phyloP scores from a whole-genome alignment of 1,140 invertebrate species.

The Luehdorfia chinensis region DNA sequence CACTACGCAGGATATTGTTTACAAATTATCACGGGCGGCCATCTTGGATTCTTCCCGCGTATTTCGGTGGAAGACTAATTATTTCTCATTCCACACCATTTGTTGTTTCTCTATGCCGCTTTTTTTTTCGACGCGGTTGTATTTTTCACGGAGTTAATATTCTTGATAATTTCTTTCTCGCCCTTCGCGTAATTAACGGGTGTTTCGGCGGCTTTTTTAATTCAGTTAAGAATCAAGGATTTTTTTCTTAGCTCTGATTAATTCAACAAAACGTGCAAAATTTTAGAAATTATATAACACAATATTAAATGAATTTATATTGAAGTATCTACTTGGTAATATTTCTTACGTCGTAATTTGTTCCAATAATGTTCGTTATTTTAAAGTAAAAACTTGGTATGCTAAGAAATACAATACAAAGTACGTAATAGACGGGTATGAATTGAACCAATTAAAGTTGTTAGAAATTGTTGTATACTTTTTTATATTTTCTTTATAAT shows the following conservation, averaged over 20 bases:
- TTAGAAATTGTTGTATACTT: too few species aligned
- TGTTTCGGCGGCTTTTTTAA: neutral
- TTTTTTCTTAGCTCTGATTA: neutral
- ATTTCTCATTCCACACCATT: conserved; percentile 20
- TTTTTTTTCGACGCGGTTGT: conserved; percentile 21
- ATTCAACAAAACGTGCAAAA: neutral
- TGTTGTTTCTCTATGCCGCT: conserved; percentile 20
- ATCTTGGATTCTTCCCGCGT: conserved; percentile 20
- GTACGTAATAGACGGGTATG: too few species aligned
- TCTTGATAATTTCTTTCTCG: conserved; percentile 13
- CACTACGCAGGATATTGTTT: conserved; percentile 16
- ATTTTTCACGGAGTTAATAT: conserved; percentile 15
- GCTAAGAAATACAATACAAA: too few species aligned
- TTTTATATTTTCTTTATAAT: too few species aligned
- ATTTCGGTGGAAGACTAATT: conserved; percentile 26
- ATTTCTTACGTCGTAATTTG: too few species aligned
- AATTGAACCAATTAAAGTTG: too few species aligned
- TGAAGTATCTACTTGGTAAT: too few species aligned
- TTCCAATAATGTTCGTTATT: too few species aligned
- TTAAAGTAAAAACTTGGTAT: too few species aligned
- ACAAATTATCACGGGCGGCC: conserved; percentile 12
- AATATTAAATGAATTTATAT: too few species aligned
- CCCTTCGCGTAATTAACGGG: conserved; percentile 2
- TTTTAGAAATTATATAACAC: neutral
- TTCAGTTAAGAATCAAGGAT: conserved; percentile 6